phyloP scores from a whole-genome alignment of 2,888 invertebrate genomes.

The Mactromeris polynyma region DNA sequence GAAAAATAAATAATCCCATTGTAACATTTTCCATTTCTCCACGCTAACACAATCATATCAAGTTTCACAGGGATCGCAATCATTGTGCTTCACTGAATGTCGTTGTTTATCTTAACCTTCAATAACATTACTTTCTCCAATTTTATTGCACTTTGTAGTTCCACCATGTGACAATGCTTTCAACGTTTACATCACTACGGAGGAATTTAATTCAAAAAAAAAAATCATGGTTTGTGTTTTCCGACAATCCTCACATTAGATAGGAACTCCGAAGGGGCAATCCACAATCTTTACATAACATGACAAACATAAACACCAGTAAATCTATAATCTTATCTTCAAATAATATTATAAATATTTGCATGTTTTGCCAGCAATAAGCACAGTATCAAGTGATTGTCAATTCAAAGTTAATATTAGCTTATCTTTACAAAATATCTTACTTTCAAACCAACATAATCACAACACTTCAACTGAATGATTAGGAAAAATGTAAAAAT shows the following conservation, averaged over 20 bases:
- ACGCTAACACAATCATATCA: not conserved
- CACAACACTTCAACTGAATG: not conserved
- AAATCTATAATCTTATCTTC: not conserved
- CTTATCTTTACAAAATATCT: not conserved
- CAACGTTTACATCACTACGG: not conserved
- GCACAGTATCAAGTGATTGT: not conserved
- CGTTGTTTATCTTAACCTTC: slow-evolving; percentile 3
- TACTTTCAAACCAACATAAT: not conserved
- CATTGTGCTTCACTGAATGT: not conserved
- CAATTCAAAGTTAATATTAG: not conserved
- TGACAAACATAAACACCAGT: not conserved
- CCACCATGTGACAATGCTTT: not conserved
- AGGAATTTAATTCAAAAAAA: not conserved
- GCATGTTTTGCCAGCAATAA: not conserved
- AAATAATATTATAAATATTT: not conserved
- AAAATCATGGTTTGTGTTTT: not conserved
- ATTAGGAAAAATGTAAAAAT: not conserved
- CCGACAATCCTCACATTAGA: not conserved
- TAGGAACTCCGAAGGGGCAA: not conserved
- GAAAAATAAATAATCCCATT: not conserved
- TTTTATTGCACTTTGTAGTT: not conserved
- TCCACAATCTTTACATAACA: not conserved
- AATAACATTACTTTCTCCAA: slow-evolving; percentile 12
- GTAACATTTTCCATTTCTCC: not conserved
- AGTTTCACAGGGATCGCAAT: not conserved